These are phyloP conservation scores for Phaedon cochleariae DNA, from an alignment of 2,888 invertebrate species.

Conservation along the genomic window DNA sequence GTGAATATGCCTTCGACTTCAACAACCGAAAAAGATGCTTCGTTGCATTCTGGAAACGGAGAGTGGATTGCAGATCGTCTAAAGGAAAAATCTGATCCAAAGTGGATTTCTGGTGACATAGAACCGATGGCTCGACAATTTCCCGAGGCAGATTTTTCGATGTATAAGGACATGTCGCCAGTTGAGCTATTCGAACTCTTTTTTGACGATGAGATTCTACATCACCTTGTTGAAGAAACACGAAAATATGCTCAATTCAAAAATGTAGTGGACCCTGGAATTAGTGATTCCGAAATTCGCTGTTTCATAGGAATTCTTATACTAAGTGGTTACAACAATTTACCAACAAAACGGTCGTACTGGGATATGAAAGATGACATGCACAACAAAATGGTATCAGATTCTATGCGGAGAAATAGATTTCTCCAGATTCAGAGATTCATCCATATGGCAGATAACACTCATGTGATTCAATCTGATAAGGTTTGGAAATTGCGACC, in stretches of 20 bases:
- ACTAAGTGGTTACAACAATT: constrained; percentile 41
- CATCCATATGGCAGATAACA: constrained; percentile 20
- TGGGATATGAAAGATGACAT: constrained; percentile 42
- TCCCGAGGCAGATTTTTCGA: too few species aligned
- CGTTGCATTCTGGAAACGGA: too few species aligned
- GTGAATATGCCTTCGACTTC: not conserved
- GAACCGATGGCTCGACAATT: constrained; percentile 22
- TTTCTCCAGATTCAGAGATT: constrained; percentile 20
- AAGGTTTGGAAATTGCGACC: constrained; percentile 23
- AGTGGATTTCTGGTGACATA: constrained; percentile 21
- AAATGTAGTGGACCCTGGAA: constrained; percentile 24
- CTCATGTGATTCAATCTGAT: constrained; percentile 10
- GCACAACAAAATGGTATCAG: constrained; percentile 28
- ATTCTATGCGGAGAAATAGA: constrained; percentile 39
- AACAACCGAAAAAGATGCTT: not conserved
- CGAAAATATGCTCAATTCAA: too few species aligned
- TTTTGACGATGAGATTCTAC: constrained; percentile 22
- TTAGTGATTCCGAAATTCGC: constrained; percentile 36
- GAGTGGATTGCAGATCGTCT: constrained; percentile 18
- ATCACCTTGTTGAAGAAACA: constrained; percentile 24
- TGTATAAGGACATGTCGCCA: too few species aligned
- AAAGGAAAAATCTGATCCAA: constrained; percentile 6
- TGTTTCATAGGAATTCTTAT: constrained; percentile 34
- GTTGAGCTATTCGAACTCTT: constrained; percentile 29
- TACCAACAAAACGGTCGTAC: constrained; percentile 38